Evolutionary conservation across 2,797 vertebrate species (phyloP).

Genomic region (Clarias fuscus): DNA sequence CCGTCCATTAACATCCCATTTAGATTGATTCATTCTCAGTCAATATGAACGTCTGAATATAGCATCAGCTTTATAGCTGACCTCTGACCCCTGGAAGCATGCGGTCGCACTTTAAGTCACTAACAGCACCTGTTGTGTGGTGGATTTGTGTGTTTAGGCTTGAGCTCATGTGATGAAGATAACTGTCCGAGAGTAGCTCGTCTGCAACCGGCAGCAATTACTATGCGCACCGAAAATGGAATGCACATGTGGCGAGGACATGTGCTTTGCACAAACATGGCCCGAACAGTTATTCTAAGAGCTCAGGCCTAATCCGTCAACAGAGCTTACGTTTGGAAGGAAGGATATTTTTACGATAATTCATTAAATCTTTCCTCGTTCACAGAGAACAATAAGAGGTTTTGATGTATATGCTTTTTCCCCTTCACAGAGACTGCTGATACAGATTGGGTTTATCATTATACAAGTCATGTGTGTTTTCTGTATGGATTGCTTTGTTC

Average conservation of each 20-base stretch:
- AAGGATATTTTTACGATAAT: constrained; percentile 1
- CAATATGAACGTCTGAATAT: neutral
- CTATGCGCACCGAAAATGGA: constrained; percentile 27
- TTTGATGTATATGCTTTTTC: neutral
- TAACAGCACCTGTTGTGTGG: constrained; percentile 42
- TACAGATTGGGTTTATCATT: constrained; percentile 25
- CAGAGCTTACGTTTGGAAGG: constrained; percentile 6
- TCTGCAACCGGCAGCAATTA: constrained; percentile 25
- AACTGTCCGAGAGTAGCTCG: constrained; percentile 29
- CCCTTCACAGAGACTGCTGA: neutral
- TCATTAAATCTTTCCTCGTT: constrained; percentile 12
- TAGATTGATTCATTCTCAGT: neutral
- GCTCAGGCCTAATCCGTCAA: constrained; percentile 27
- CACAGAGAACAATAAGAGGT: neutral
- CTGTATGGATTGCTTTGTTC: constrained; percentile 44
- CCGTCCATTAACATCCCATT: constrained; percentile 18
- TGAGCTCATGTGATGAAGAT: neutral
- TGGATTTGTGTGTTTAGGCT: neutral
- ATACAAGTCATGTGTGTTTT: constrained; percentile 25
- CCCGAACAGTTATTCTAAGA: constrained; percentile 31
- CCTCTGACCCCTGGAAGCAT: constrained; percentile 11
- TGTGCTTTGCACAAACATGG: constrained; percentile 44
- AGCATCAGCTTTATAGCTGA: constrained; percentile 13
- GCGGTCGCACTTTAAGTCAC: neutral
- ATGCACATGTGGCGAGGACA: constrained; percentile 47